Base-by-base conservation (phyloP, 1,140 invertebrate species). In the Conus betulinus region DNA sequence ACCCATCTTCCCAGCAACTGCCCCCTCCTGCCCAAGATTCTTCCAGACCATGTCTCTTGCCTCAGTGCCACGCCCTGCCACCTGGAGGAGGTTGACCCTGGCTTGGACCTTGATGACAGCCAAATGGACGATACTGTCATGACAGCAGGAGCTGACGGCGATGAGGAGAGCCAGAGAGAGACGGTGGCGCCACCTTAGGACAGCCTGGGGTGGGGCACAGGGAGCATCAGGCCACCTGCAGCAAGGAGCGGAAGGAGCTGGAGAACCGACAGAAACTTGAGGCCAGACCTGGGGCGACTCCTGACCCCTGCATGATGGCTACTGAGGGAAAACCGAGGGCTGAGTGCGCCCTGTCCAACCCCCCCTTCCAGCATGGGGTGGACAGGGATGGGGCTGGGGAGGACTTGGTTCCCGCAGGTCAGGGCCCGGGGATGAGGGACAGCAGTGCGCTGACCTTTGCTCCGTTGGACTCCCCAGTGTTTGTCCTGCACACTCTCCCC, bases 201-300 rank as follows among this genome's bases (percentile, higher is more conserved):
- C 11, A 27, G 10, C 25, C 76, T 6, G 76, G 39, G n/a, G 76
- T 5, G 39, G 39, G 76, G 25, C 10, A 15, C n/a, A 39, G 76
- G n/a, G n/a, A n/a, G n/a, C n/a, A n/a, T n/a, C n/a, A n/a, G n/a
- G n/a, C n/a, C n/a, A n/a, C n/a, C n/a, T n/a, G n/a, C 53, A 63
- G 82, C 27, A 84, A 84, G 82, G 23, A 84, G 23, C 20, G 5
- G 55, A 84, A 84, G 25, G 82, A 84, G 27, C 15, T 60, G 82
- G 25, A 84, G 55, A 84, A 84, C 20, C 17, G 25, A 7, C 52
- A 60, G 82, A 63, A 67, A 27, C 55, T 53, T 81, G 51, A 15
- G 39, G 51, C n/a, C 17, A 51, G 51, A 10, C 17, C 79, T 13
- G 23, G 39, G 23, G 71, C 20, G 23, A 25, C 25, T 39, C 11